Base-by-base conservation (phyloP, 2,888 invertebrate genomes). In the Belgica antarctica region DNA sequence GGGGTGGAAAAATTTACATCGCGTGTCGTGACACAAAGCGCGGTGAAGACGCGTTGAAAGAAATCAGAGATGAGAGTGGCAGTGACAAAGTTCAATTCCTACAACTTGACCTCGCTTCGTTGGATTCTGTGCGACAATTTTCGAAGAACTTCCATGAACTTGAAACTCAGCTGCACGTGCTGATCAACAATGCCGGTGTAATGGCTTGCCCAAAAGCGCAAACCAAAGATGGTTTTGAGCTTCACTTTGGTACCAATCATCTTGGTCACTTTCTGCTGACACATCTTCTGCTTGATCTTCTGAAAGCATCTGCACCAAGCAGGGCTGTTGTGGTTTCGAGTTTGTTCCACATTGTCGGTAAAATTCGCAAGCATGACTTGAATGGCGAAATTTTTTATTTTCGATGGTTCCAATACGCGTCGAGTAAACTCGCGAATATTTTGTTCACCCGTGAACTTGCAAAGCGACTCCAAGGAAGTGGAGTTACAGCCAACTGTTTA, bases 1-100 rank as follows among this genome's bases (percentile, higher is more conserved):
- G 89, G 65, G 87, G 89, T 7, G 92, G 89, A 3, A 89, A 87
- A 82, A 87, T 94, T 73, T 87, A 92, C 75, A 89, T 94, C 90
- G 94, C 92, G 3, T 94, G 94, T 75, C 84, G 92, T 57, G 86
- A 94, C 81, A 83, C 92, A 81, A 78, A 82, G 47, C 85, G 84
- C 75, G 94, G 93, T 79, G 90, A 92, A 83, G 80, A 80, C 79
- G 78, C 82, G 70, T 82, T 88, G 0, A 82, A 84, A 75, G 85
- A 87, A 73, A 87, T 90, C 71, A 88, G 90, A 41, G 74, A 89
- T 71, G 85, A 87, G 73, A 87, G 89, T 0, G 81, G 80, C 75
- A 94, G 94, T 79, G 89, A 88, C 77, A 87, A 83, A 76, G 85
- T 94, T 46, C 89, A 90, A 77, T 78, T 79, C 57, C 79, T 81